A percentile compares a stretch with the other conserved stretches of the same genome.
Conservation (phyloP, 37 sponge, comb jelly and placozoan genomes). For the Spongilla lacustris region DNA sequence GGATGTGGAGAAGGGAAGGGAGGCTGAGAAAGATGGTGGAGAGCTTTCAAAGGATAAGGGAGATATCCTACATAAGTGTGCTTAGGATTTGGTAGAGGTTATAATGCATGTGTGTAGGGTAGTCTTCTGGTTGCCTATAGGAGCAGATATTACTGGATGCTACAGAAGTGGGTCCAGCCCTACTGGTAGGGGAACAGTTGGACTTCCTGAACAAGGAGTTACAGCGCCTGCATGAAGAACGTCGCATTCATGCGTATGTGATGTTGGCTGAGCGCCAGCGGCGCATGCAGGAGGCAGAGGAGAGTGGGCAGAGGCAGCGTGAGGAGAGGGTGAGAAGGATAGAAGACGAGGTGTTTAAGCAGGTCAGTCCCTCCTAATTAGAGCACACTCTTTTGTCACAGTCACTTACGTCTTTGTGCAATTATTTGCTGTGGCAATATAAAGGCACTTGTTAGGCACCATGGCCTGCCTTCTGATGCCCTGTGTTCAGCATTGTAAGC, state of each 20-base stretch:
- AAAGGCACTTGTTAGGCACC: too few species aligned
- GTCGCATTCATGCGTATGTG: constrained; percentile 88
- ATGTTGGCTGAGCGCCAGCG: constrained; percentile 92
- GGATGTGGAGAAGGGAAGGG: too few species aligned
- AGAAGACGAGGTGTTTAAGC: constrained; percentile 97
- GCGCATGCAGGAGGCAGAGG: constrained; percentile 96
- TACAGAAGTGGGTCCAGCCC: constrained; percentile 64
- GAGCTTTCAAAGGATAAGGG: too few species aligned
- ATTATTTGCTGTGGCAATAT: too few species aligned
- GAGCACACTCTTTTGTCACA: neutral
- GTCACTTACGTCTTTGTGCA: neutral
- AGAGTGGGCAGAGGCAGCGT: constrained; percentile 91
- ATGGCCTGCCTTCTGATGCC: too few species aligned
- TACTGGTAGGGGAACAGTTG: constrained; percentile 76
- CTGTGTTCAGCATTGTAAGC: too few species aligned
- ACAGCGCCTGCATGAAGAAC: constrained; percentile 89
- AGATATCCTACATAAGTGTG: too few species aligned
- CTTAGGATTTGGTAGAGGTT: too few species aligned
- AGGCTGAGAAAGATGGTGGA: too few species aligned
- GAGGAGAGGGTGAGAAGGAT: constrained; percentile 88
- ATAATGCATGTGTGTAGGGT: too few species aligned
- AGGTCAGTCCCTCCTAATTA: constrained; percentile 44
- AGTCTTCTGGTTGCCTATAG: constrained; percentile 3
- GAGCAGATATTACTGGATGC: constrained; percentile 59
- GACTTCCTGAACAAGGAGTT: constrained; percentile 97